Conservation (phyloP, 2,888 invertebrate genomes). For the Sceliomorpha sp. region DNA sequence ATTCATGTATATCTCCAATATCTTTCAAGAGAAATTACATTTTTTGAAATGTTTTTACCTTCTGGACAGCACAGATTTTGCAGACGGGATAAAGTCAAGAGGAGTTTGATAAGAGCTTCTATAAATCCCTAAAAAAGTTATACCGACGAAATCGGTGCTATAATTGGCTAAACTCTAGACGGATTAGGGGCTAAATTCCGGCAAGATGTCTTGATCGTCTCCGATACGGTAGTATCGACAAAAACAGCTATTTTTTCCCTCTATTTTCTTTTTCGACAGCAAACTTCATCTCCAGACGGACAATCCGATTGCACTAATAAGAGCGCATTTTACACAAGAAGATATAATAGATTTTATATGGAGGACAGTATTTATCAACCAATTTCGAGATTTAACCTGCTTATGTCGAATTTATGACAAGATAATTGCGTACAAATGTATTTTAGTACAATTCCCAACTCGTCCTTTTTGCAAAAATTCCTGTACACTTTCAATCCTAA, state of each 20-base stretch:
- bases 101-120: conserved; percentile 52
- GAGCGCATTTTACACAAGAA: conserved; percentile 38
- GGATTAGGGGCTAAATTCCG: conserved; percentile 54
- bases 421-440: too few relatives aligned
- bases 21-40: conserved; percentile 23
- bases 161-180: conserved; percentile 56
- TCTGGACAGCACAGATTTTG: conserved; percentile 44
- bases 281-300: conserved; percentile 38
- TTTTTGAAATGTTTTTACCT: conserved; percentile 16
- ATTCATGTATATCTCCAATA: too few relatives aligned
- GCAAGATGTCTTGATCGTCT: conserved; percentile 52
- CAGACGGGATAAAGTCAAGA: conserved; percentile 39
- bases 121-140: conserved; percentile 57
- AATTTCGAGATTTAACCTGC: too few relatives aligned
- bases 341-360: conserved; percentile 43
- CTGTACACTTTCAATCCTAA: too few relatives aligned
- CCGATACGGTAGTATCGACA: conserved; percentile 38
- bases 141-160: conserved; percentile 55
- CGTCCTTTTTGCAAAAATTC: too few relatives aligned
- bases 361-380: conserved; percentile 32
- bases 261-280: conserved; percentile 32
- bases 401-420: too few relatives aligned
- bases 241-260: conserved; percentile 43
- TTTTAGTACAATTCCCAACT: too few relatives aligned
- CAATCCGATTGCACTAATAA: conserved; percentile 49